A percentile compares a stretch with the other conserved stretches of the same genome.
These are phyloP conservation scores for Pluvianellus socialis DNA, from an alignment of 2,113 vertebrate genomes.

Conservation along the genomic window DNA sequence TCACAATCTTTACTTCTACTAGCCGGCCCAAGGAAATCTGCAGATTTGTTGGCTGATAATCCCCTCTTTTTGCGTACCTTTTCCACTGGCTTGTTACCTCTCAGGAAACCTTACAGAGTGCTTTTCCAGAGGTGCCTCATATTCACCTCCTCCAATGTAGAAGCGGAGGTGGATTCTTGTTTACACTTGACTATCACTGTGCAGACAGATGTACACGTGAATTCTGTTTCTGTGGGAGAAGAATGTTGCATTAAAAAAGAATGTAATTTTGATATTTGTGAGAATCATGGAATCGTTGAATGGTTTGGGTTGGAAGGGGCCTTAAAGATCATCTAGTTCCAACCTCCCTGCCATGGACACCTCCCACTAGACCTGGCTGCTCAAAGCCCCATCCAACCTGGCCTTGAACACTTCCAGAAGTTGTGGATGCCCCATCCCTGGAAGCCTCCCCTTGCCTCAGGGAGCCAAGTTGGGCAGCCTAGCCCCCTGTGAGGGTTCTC, in stretches of 20 bases:
- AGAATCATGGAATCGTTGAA: too few species aligned
- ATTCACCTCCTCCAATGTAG: not conserved
- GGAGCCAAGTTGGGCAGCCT: rapidly evolving
- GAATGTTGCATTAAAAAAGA: not conserved
- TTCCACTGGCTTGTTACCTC: not conserved
- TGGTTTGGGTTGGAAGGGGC: too few species aligned
- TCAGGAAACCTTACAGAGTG: not conserved
- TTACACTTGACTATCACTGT: not conserved
- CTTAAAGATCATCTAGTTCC: too few species aligned
- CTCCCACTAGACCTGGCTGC: too few species aligned
- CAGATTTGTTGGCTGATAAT: not conserved
- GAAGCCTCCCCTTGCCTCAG: not conserved
- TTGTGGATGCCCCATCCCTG: too few species aligned
- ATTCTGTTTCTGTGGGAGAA: not conserved
- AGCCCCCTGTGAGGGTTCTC: not conserved
- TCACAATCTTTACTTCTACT: not conserved
- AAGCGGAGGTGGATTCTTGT: not conserved
- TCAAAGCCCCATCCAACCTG: too few species aligned
- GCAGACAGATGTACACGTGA: not conserved
- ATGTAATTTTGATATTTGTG: too few species aligned
- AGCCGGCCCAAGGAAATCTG: not conserved
- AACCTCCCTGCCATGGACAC: too few species aligned
- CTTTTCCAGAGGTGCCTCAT: not conserved
- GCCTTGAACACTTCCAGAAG: too few species aligned
- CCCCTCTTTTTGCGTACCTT: not conserved